Evolutionary conservation across 2,888 invertebrate genomes (phyloP), one percentile per base, ranked within the genome.

Genomic region (Morinoia aosen): DNA sequence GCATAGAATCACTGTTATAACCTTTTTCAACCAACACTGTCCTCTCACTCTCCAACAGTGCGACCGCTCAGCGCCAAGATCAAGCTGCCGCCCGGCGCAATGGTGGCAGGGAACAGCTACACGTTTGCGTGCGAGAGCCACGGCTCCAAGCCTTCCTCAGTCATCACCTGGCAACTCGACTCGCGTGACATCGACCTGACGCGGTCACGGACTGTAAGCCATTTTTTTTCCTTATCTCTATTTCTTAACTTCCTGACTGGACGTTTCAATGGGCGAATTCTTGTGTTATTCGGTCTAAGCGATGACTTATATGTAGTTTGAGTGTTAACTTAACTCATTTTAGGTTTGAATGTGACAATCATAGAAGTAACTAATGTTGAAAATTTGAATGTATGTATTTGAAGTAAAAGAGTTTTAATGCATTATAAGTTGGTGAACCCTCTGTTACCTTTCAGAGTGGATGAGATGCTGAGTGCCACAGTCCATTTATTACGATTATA

Each of bases 121-220:
- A 58, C 95, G 40, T 96, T 96, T 93, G 95, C 94, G 57, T 96
- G 96, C 39, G 96, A 95, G 95, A 95, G 95, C 61, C 95, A 95
- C 61, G 96, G 96, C 7, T 96, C 96, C 0, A 96, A 95, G 94
- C 96, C 96, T 12, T 39, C 96, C 12, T 94, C 96, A 39, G 57
- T 90, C 57, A 96, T 96, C 95, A 93, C 95, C 56, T 96, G 96
- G 96, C 95, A 95, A 58, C 91, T 96, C 91, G 96, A 96, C 57
- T 95, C 90, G 14, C 90, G 61, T n/a, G 95, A 96, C 88, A 95
- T 96, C 39, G 96, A 96, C 11, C 57, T 94, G 33, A 48, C 58
- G 64, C 58, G 95, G 16, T 91, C 96, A 1, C 95, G 93, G 14
- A 96, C 96, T 61, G 96, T 96, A 57, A 91, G 96, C 95, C 16